Conservation (phyloP, 1,140 invertebrate species). For the Pseudobourletiella spinata region DNA sequence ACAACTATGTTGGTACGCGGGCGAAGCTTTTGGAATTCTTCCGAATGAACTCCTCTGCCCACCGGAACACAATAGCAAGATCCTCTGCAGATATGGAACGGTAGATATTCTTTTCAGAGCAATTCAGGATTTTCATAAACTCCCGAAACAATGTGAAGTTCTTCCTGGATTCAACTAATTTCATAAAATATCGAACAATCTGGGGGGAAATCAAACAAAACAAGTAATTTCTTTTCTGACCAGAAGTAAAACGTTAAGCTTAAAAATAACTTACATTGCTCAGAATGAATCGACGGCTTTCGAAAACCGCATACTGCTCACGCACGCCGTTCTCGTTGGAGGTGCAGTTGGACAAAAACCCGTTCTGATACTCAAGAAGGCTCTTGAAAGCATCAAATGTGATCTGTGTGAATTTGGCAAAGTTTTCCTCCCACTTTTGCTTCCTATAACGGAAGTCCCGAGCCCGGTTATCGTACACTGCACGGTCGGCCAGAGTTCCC, state of each 20-base stretch:
- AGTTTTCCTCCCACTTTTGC: conserved; percentile 18
- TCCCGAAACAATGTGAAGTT: background rate
- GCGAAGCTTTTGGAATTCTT: background rate
- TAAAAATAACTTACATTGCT: conserved; percentile 1
- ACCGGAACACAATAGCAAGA: background rate
- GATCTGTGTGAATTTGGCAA: background rate
- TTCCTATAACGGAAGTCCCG: conserved; percentile 11
- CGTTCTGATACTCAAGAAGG: background rate
- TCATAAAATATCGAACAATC: conserved; percentile 1
- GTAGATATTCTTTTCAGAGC: background rate
- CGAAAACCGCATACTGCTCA: background rate
- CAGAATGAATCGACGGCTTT: background rate
- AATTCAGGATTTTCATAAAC: background rate
- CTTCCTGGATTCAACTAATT: background rate
- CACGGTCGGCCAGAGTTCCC: conserved; percentile 10
- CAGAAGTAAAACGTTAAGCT: background rate
- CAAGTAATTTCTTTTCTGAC: too few relatives aligned
- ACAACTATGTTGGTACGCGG: background rate
- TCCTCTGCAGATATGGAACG: background rate
- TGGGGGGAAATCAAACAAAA: background rate
- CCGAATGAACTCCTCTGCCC: background rate
- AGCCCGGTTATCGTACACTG: conserved; percentile 18
- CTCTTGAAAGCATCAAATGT: background rate
- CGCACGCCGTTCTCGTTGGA: background rate
- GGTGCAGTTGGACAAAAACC: background rate